Conservation (phyloP, 2,797 vertebrate species). For the Macrochelys suwanniensis region DNA sequence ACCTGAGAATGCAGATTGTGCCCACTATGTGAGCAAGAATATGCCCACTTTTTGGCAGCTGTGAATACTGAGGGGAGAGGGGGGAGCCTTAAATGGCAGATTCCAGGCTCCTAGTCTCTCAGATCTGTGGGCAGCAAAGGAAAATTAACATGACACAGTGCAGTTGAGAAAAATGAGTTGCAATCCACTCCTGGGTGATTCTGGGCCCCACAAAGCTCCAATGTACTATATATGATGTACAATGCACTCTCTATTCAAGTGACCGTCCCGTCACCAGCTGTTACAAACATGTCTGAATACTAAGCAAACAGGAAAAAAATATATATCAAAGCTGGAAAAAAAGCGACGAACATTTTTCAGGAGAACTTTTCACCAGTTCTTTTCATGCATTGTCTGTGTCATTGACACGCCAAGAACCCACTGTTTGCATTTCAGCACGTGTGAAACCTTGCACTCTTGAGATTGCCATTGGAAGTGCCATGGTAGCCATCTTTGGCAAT, state of each 20-base stretch:
- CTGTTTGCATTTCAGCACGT: background rate
- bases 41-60: slow-evolving; percentile 21
- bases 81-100: background rate
- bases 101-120: background rate
- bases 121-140: background rate
- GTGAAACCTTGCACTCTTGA: rapidly evolving
- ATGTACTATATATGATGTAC: background rate
- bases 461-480: background rate
- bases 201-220: background rate
- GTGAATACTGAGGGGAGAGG: background rate
- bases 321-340: background rate
- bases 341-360: background rate
- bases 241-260: background rate
- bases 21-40: rapidly evolving
- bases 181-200: background rate
- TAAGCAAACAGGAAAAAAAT: background rate
- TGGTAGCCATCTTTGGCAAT: background rate
- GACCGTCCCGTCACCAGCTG: background rate
- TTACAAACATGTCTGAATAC: background rate
- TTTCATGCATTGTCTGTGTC: rapidly evolving
- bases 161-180: background rate
- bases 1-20: background rate
- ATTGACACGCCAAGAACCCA: rapidly evolving
- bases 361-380: background rate
- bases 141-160: background rate